A percentile compares a stretch with the other conserved stretches of the same genome.
Evolutionary conservation across 2,113 vertebrate species (phyloP).

Genomic region (Chunga burmeisteri): DNA sequence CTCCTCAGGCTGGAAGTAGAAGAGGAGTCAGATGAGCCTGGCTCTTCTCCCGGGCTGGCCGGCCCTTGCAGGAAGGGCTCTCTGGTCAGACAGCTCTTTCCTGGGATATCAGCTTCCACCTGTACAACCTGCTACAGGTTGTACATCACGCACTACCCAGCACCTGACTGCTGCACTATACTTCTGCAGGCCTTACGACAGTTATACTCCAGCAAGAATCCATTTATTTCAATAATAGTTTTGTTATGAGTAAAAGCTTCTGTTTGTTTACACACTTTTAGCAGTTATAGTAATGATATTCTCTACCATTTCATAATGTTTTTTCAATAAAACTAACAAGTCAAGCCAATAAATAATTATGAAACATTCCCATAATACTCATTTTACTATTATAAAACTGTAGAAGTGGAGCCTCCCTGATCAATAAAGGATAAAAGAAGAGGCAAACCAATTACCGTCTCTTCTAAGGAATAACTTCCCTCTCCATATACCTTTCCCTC

Average conservation of each 20-base stretch:
- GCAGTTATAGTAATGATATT: not conserved
- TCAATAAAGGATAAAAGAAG: not conserved
- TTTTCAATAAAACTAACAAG: not conserved
- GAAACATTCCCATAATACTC: not conserved
- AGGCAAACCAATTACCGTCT: not conserved
- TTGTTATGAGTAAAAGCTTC: not conserved
- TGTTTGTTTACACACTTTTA: not conserved
- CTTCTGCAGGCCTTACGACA: not conserved
- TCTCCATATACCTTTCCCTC: not conserved
- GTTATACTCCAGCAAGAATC: not conserved
- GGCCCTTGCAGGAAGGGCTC: not conserved
- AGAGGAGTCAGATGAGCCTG: rapidly evolving
- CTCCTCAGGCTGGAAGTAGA: not conserved
- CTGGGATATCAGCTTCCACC: not conserved
- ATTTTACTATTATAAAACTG: not conserved
- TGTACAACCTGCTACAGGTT: not conserved
- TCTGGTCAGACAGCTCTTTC: not conserved
- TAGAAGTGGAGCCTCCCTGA: not conserved
- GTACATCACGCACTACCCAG: not conserved
- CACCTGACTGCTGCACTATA: not conserved
- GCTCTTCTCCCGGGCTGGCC: not conserved
- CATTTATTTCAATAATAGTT: not conserved
- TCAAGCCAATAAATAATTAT: not conserved
- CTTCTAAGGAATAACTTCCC: not conserved
- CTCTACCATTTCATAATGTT: not conserved